Conservation (phyloP, 2,797 vertebrate species). For the Crenichthys baileyi region DNA sequence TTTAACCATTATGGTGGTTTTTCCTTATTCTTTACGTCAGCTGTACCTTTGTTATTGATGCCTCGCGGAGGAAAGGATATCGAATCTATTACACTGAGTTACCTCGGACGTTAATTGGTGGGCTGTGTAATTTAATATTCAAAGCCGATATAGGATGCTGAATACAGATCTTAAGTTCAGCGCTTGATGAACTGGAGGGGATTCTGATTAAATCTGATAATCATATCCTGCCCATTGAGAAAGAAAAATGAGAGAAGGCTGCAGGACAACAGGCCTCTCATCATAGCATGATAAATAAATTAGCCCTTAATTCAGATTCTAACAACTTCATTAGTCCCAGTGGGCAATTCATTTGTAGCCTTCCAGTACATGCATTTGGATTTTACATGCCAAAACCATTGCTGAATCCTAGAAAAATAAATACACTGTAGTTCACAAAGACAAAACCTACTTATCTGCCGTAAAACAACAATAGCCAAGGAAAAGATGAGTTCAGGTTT, state of each 20-base stretch:
- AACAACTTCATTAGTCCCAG: background rate
- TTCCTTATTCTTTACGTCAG: background rate
- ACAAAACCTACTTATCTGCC: background rate
- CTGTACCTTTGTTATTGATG: slow-evolving; percentile 39
- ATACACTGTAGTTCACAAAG: too few species aligned
- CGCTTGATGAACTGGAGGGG: slow-evolving; percentile 17
- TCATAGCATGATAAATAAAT: slow-evolving; percentile 14
- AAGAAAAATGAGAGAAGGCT: background rate
- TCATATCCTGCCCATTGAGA: slow-evolving; percentile 11
- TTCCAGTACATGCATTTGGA: background rate
- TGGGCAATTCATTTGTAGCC: background rate
- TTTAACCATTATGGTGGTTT: slow-evolving; percentile 21
- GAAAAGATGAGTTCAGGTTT: background rate
- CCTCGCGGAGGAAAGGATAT: slow-evolving; percentile 43
- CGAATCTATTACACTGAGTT: slow-evolving; percentile 44
- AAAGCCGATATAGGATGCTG: slow-evolving; percentile 52
- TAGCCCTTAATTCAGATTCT: background rate
- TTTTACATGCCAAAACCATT: background rate
- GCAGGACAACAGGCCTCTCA: slow-evolving; percentile 14
- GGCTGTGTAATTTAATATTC: slow-evolving; percentile 54
- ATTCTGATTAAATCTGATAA: slow-evolving; percentile 61
- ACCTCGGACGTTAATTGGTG: slow-evolving; percentile 40
- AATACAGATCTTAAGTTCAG: slow-evolving; percentile 43
- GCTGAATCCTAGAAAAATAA: background rate
- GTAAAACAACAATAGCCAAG: too few species aligned